Base-by-base conservation (phyloP, 2,797 vertebrate species). In the Characodon lateralis region DNA sequence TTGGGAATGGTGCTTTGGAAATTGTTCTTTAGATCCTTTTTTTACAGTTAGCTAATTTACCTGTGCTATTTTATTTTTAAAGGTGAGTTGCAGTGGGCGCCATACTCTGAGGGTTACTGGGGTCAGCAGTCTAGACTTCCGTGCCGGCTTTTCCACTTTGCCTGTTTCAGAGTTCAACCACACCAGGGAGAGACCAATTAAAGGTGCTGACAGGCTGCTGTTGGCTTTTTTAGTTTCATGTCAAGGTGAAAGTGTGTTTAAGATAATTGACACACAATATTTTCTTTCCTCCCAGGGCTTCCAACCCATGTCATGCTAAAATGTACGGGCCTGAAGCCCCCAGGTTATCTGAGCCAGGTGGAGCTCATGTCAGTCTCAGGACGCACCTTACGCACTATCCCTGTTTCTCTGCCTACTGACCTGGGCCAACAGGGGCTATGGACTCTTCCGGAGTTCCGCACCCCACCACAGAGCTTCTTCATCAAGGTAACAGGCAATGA, bases 51-150 rank as follows among this genome's bases (percentile, higher is more conserved):
- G 24, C 24, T 56, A 26, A 83, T 26, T 75, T 8, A 83, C 83
- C 50, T 1, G 12, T 31, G 1, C 39, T 78, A 6, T 35, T 81
- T 84, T 78, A 2, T 82, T 82, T 41, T 18, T 79, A 48, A 90
- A 99, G 98, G 94, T 96, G 73, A 94, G 94, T 58, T 99, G 98
- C 91, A 96, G 95, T 0, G 97, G 97, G 22, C 96, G 97, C 8
- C 97, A 99, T 78, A 98, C 97, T 0, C 95, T 99, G 86, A 96
- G 98, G 87, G 95, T 99, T 85, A 98, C 97, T 0, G 98, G 98
- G 26, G 95, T 98, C 92, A 99, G 98, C 86, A 93, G 85, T 77
- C 84, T 99, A 3, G 96, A 96, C 93, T 99, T 99, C 82, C 95
- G 94, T 26, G 97, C 97, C 0, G 96, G 97, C 18, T 99, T 99